Conservation (phyloP, 2,797 vertebrate genomes). For the Oreochromis mossambicus region DNA sequence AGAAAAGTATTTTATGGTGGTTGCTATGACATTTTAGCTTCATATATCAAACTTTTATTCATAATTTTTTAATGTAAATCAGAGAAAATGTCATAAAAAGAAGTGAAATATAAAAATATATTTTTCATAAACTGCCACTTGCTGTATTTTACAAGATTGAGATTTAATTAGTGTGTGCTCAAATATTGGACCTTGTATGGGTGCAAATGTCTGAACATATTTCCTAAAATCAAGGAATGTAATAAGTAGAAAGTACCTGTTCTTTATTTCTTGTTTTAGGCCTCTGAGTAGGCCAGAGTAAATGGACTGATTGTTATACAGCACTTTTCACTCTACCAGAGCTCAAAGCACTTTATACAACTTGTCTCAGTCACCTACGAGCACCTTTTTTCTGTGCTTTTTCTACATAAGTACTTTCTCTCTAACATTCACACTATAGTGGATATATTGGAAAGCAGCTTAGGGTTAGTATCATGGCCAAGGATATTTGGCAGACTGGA, state of each 20-base stretch:
- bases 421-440: no score
- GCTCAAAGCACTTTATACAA: no score
- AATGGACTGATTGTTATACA: no score
- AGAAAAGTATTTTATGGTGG: not conserved
- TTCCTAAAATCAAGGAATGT: not conserved
- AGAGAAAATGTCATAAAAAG: not conserved
- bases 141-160: not conserved
- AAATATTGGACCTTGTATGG: not conserved
- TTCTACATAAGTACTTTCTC: no score
- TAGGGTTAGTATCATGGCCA: no score
- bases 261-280: not conserved
- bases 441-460: no score
- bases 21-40: not conserved
- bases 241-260: not conserved
- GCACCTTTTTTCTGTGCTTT: no score
- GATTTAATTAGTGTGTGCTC: not conserved
- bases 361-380: no score
- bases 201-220: not conserved
- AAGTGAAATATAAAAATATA: not conserved
- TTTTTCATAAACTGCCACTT: not conserved
- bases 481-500: no score
- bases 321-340: no score
- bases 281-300: not conserved
- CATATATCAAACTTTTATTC: not conserved
- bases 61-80: not conserved